Percentiles rank a stretch among this genome's conserved stretches.
These are phyloP conservation scores for Halichoerus grypus DNA, from an alignment of 2,113 vertebrate genomes.

Conservation along the genomic window DNA sequence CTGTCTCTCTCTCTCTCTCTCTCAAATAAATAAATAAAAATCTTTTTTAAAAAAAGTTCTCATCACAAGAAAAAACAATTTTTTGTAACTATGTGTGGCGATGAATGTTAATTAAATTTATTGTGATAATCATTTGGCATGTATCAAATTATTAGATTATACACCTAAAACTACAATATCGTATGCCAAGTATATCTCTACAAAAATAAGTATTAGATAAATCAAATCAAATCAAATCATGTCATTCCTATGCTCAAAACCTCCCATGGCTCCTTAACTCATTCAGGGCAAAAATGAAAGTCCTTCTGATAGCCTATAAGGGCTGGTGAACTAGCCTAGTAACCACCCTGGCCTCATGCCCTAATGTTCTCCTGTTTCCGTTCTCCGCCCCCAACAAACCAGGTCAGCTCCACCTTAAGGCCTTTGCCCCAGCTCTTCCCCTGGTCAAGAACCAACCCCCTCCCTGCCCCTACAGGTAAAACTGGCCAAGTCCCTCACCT, in stretches of 20 bases:
- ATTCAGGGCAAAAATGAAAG: background rate
- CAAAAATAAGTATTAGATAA: background rate
- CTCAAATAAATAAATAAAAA: background rate
- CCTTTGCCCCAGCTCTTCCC: background rate
- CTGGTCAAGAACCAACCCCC: background rate
- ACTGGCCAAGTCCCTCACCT: background rate
- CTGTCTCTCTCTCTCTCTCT: too few species aligned
- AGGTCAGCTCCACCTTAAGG: background rate
- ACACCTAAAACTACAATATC: background rate
- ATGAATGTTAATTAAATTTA: background rate
- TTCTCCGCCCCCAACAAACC: background rate
- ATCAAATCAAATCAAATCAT: background rate
- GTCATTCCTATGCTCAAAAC: background rate
- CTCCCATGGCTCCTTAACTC: background rate
- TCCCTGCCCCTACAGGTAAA: rapidly evolving
- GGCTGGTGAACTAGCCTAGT: background rate
- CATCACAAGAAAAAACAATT: background rate
- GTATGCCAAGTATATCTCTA: background rate
- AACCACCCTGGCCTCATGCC: background rate
- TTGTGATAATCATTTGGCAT: background rate
- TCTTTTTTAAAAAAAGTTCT: background rate
- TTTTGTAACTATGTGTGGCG: background rate
- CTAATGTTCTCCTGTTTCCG: background rate
- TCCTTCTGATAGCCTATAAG: background rate
- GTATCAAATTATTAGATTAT: background rate